Conservation (phyloP, 2,888 invertebrate species). For the Apamea monoglypha region DNA sequence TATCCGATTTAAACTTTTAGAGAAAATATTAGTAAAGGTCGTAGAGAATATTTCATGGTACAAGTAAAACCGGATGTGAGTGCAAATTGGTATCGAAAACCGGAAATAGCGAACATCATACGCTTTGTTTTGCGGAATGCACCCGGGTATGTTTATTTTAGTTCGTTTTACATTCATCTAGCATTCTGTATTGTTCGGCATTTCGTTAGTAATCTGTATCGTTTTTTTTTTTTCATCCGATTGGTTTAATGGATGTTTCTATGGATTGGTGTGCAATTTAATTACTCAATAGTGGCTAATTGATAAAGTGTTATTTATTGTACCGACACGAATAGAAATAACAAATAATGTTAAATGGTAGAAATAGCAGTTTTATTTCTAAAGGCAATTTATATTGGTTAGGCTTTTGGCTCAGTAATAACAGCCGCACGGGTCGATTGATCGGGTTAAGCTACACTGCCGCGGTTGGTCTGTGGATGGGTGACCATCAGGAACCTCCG, state of each 20-base stretch:
- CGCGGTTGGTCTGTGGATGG: too few relatives aligned
- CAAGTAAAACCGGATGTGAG: slow-evolving; percentile 60
- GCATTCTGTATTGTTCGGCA: slow-evolving; percentile 12
- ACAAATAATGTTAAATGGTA: not conserved
- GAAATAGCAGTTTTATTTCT: not conserved
- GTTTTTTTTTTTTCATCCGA: slow-evolving; percentile 11
- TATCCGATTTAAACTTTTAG: not conserved
- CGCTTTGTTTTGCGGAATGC: slow-evolving; percentile 62
- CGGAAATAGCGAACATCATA: slow-evolving; percentile 53
- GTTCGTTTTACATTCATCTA: slow-evolving; percentile 23
- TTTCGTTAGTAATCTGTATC: not conserved
- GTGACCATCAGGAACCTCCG: too few relatives aligned
- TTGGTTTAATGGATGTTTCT: not conserved
- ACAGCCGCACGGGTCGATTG: too few relatives aligned
- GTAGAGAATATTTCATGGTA: slow-evolving; percentile 9
- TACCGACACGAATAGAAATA: not conserved
- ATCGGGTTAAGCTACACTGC: too few relatives aligned
- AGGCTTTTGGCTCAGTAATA: too few relatives aligned
- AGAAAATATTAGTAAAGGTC: not conserved
- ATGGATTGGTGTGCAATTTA: slow-evolving; percentile 1
- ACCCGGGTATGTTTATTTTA: slow-evolving; percentile 32
- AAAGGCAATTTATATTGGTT: too few relatives aligned
- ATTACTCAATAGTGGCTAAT: not conserved
- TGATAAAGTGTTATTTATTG: not conserved
- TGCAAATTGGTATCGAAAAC: slow-evolving; percentile 67